Evolutionary conservation across 2,797 vertebrate genomes (phyloP), one percentile per base, ranked within the genome.

Genomic region (Borostomias antarcticus): DNA sequence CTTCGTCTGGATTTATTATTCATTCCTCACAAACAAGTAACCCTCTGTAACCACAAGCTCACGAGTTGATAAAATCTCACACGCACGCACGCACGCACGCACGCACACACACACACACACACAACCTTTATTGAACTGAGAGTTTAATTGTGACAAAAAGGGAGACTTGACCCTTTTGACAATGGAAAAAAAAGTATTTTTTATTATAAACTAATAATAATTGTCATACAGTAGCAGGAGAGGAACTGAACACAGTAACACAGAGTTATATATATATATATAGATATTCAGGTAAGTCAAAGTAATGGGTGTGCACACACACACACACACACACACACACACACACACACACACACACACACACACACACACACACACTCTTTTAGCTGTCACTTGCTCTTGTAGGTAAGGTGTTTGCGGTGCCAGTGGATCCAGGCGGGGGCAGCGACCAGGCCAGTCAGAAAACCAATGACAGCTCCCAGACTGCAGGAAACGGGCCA

Each of bases 401-500:
- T 98, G 87, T 98, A 98, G 8, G 95, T 97, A 76, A 98, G 95
- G 81, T 94, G 94, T 85, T 98, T 97, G 82, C 95, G 93, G 76
- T 98, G 94, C 89, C 95, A 96, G 82, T 96, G 94, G 91, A 98
- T 97, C 96, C 96, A 98, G 37, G 92, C 79, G 2, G 97, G 96
- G 71, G 95, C 95, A 54, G 91, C 89, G 37, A 96, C 79, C 43
- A 98, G 94, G 70, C 96, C 95, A 4, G 92, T 91, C 83, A 94
- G 60, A 43, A 95, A 98, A 68, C 97, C 96, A 74, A 94, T 92
- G 63, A 92, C 95, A 28, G 94, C 93, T 63, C 96, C 96, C 0
- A 99, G 92, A 17, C 96, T 96, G 89, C 97, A 99, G 80, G 96
- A 97, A 69, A 98, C 91, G 61, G 97, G 96, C 97, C 96, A 99